Evolutionary conservation across 1,140 invertebrate species (phyloP).

Genomic region (Bombus sylvicola): DNA sequence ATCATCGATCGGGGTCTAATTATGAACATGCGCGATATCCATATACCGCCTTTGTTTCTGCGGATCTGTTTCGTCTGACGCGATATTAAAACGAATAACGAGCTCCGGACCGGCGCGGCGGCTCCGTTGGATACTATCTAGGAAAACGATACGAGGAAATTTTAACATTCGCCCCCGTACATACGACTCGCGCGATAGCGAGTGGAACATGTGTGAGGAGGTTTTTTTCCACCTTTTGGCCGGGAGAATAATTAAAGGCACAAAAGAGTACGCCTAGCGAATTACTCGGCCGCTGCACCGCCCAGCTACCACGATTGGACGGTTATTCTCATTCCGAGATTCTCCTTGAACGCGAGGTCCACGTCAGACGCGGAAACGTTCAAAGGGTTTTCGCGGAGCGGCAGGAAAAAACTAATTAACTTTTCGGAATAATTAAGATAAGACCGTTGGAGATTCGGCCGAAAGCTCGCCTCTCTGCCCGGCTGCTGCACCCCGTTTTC

Average conservation of each 20-base stretch:
- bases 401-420: slow-evolving; percentile 79
- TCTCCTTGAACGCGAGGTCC: slow-evolving; percentile 69
- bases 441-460: slow-evolving; percentile 72
- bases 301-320: slow-evolving; percentile 64
- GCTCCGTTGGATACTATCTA: slow-evolving; percentile 49
- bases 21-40: slow-evolving; percentile 21
- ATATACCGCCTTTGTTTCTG: not conserved
- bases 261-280: slow-evolving; percentile 70
- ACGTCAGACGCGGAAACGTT: slow-evolving; percentile 71
- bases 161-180: slow-evolving; percentile 36
- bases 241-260: slow-evolving; percentile 71
- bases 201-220: slow-evolving; percentile 29
- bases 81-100: slow-evolving; percentile 51
- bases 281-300: slow-evolving; percentile 66
- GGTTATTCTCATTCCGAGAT: slow-evolving; percentile 71
- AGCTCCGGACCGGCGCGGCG: slow-evolving; percentile 2
- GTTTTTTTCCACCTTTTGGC: slow-evolving; percentile 64
- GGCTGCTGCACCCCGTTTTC: too few relatives aligned
- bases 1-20: slow-evolving; percentile 26
- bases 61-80: slow-evolving; percentile 15
- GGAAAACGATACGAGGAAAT: slow-evolving; percentile 61
- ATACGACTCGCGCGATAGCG: slow-evolving; percentile 43
- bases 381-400: slow-evolving; percentile 67
- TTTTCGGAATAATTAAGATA: slow-evolving; percentile 80
- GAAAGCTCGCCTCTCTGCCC: slow-evolving; percentile 64